Evolutionary conservation across 1,140 invertebrate genomes (phyloP), one percentile per base, ranked within the genome.

Genomic region (Hyphantria cunea): DNA sequence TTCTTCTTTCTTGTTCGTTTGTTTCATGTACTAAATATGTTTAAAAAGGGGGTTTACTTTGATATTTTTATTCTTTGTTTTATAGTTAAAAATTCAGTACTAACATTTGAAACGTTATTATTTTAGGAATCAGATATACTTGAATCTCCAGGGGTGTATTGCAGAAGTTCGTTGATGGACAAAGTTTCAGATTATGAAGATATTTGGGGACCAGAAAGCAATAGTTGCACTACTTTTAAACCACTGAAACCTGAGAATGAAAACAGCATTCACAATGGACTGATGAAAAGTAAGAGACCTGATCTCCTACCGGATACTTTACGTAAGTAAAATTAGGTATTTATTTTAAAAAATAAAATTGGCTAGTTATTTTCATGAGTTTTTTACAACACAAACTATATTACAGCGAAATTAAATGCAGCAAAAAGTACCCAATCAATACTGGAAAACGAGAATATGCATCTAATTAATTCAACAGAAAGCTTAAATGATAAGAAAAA

Each of bases 111-210:
- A 3, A 3, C 17, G 17, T 25, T 51, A 10, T 31, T 47, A 63
- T 95, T 95, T 74, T 92, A 95, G 84, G 96, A 97, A 76, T 96
- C 95, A 6, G 96, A 97, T 80, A 96, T 97, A 50, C 85, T 97
- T 42, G 96, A 97, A 80, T 96, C 95, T 15, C 94, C 94, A n/a
- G 92, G 93, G 58, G 91, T 94, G 11, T 98, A 98, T 82, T 97
- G 96, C 74, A 93, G 95, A 62, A 97, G 96, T 81, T 96, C 95
- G 6, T 91, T 98, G 6, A 95, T 95, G 45, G 97, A 98, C 80
- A 98, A 98, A 91, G 94, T 97, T 15, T 98, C 96, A 61, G 97
- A 99, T 89, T 99, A 99, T 83, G 97, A 99, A 90, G 97, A 98
- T 82, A 95, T 98, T 65, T 98, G 97, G 97, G 94, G 94, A 37